A percentile compares a stretch with the other conserved stretches of the same genome.
Evolutionary conservation across 2,113 vertebrate genomes (phyloP).

Genomic region (Epinephelus fuscoguttatus): DNA sequence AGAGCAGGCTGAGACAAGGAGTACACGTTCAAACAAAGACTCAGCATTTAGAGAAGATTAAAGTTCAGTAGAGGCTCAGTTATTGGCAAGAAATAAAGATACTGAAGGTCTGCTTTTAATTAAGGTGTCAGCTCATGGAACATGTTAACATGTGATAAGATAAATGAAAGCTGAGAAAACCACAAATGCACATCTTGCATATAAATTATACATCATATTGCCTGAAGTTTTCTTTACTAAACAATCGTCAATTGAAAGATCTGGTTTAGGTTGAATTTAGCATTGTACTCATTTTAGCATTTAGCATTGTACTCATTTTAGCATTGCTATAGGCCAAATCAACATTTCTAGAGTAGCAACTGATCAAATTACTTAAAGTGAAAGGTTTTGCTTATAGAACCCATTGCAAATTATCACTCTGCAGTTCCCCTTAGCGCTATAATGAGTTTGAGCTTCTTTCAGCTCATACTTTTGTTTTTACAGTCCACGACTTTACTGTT

Average conservation of each 20-base stretch:
- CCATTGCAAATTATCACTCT: too few species aligned
- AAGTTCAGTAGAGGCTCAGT: neutral
- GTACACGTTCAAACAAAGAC: neutral
- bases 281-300: too few species aligned
- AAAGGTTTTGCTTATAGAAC: too few species aligned
- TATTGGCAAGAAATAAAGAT: constrained; percentile 1
- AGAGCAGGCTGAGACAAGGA: constrained; percentile 9
- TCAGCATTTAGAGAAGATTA: neutral
- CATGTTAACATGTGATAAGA: neutral
- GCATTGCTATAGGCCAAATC: neutral
- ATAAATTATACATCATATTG: too few species aligned
- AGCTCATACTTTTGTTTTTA: too few species aligned
- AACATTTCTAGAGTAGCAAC: too few species aligned
- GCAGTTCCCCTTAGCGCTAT: too few species aligned
- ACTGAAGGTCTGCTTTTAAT: neutral
- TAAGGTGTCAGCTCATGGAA: neutral
- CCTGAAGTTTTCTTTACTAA: neutral
- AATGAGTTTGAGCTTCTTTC: too few species aligned
- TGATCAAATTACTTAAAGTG: too few species aligned
- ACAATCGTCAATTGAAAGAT: neutral
- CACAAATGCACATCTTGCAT: neutral
- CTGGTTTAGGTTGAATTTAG: neutral
- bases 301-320: neutral
- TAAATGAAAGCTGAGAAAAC: neutral
- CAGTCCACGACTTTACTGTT: too few species aligned